A percentile compares a stretch with the other conserved stretches of the same genome.
Conservation (phyloP, 2,888 invertebrate genomes). For the Drosophila lacicola region DNA sequence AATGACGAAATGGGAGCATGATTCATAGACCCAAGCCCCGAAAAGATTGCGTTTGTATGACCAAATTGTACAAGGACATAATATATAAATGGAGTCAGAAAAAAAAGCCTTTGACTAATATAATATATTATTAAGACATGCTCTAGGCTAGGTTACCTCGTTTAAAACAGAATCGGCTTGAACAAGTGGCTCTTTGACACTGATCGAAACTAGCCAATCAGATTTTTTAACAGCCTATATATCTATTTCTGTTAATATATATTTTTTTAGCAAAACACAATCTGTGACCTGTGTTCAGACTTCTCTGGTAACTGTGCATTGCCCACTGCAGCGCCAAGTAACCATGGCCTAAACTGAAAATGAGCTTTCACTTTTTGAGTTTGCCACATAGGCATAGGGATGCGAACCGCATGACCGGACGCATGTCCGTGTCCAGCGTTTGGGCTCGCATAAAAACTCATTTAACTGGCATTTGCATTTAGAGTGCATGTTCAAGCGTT, state of each 20-base stretch:
- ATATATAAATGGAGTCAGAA: neutral
- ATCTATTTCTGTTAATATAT: neutral
- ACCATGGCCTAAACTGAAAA: constrained; percentile 15
- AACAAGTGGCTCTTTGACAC: too few relatives aligned
- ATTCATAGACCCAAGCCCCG: neutral
- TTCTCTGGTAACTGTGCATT: neutral
- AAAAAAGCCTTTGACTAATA: too few relatives aligned
- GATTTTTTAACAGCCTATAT: too few relatives aligned
- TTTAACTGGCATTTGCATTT: constrained; percentile 79
- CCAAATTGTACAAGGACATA: neutral
- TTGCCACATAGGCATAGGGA: constrained; percentile 8
- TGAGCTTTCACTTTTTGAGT: constrained; percentile 35
- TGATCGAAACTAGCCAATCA: too few relatives aligned
- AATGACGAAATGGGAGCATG: neutral
- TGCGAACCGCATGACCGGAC: constrained; percentile 3
- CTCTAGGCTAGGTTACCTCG: too few relatives aligned
- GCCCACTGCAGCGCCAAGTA: constrained; percentile 4
- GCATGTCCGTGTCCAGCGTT: neutral
- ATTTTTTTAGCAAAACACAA: neutral
- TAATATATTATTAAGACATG: too few relatives aligned
- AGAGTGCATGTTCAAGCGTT: constrained; percentile 67
- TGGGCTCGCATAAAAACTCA: constrained; percentile 69
- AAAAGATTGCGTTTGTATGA: constrained; percentile 1
- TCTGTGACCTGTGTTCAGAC: neutral
- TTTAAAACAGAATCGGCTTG: too few relatives aligned